A percentile compares a stretch with the other conserved stretches of the same genome.
These are phyloP conservation scores for Darevskia nairensis DNA, from an alignment of 2,797 vertebrate species.

Conservation along the genomic window DNA sequence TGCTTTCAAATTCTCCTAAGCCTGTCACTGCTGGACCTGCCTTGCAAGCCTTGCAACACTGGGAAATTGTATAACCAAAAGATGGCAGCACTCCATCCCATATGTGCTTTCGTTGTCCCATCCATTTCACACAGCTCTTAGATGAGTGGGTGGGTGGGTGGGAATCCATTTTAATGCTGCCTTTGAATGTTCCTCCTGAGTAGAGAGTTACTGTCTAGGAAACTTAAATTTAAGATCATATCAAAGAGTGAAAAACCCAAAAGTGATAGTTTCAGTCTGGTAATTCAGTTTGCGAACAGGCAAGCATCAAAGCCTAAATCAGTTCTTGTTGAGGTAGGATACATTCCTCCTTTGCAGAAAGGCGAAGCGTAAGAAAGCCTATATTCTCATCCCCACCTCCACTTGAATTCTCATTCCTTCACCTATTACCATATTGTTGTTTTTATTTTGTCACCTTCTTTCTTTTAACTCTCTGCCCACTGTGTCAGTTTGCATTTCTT, in stretches of 20 bases:
- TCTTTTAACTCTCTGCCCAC: not conserved
- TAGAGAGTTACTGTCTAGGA: constrained; percentile 26
- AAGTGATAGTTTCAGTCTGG: constrained; percentile 14
- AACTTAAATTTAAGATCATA: constrained; percentile 44
- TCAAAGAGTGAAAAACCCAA: constrained; percentile 21
- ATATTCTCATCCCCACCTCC: too few species aligned
- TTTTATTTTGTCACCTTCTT: not conserved
- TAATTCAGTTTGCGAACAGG: constrained; percentile 21
- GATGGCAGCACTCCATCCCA: constrained; percentile 63
- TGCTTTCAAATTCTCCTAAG: constrained; percentile 36
- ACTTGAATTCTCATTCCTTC: not conserved
- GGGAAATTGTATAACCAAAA: constrained; percentile 66
- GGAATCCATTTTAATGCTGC: constrained; percentile 50
- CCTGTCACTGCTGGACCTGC: not conserved
- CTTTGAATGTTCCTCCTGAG: constrained; percentile 40
- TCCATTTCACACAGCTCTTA: constrained; percentile 31
- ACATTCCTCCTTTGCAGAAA: not conserved
- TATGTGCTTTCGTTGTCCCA: constrained; percentile 16
- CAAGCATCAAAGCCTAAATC: constrained; percentile 4
- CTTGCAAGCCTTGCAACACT: constrained; percentile 56
- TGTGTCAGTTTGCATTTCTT: too few species aligned
- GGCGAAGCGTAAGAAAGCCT: not conserved
- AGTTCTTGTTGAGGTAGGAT: not conserved
- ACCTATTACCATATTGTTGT: too few species aligned
- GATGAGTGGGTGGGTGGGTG: not conserved